A percentile compares a stretch with the other conserved stretches of the same genome.
Evolutionary conservation across 2,888 invertebrate species (phyloP).

Genomic region (Rosalia funebris): DNA sequence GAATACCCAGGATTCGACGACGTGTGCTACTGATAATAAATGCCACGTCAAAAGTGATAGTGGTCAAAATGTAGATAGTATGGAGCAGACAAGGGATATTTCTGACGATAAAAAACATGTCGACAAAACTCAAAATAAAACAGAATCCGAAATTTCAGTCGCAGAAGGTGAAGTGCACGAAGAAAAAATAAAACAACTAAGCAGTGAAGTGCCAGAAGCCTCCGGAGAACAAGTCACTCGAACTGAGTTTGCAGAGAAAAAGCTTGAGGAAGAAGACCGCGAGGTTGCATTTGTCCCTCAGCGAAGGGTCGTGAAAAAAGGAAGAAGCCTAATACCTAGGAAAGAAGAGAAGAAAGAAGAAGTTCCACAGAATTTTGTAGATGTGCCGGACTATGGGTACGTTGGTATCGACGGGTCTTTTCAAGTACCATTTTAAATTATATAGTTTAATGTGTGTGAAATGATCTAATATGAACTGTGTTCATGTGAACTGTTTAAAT

Average conservation of each 20-base stretch:
- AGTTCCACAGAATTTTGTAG: constrained; percentile 29
- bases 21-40: no score
- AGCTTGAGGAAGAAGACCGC: background rate
- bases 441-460: background rate
- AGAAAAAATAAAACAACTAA: no score
- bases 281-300: background rate
- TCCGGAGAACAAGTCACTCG: no score
- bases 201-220: no score
- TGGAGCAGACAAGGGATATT: background rate
- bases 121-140: background rate
- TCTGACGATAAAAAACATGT: background rate
- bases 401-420: constrained; percentile 30
- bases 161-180: background rate
- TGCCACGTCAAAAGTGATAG: no score
- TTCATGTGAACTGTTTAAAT: no score
- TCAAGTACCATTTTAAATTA: constrained; percentile 30
- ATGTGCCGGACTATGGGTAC: constrained; percentile 35
- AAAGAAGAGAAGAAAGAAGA: background rate
- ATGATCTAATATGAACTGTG: background rate
- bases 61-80: background rate
- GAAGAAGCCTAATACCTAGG: constrained; percentile 13
- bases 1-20: no score
- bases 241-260: background rate
- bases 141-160: no score
- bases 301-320: background rate